These are phyloP conservation scores for Papilio elwesi DNA, from an alignment of 2,888 invertebrate species.

Conservation along the genomic window DNA sequence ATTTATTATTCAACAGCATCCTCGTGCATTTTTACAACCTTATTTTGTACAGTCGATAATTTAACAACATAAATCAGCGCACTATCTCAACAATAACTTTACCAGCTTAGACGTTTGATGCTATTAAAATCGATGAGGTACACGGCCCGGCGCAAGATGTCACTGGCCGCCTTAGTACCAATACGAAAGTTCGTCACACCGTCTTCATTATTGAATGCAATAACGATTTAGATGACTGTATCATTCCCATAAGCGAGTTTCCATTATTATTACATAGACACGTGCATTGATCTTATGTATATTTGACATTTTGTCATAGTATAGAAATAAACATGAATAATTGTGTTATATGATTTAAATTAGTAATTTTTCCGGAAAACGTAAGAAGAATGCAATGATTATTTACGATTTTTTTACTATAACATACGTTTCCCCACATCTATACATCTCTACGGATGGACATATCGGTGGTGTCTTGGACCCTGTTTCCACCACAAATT, in stretches of 20 bases:
- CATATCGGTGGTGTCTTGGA: too few species aligned
- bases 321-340: background rate
- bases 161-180: constrained; percentile 66
- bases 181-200: constrained; percentile 79
- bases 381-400: too few species aligned
- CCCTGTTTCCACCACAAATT: too few species aligned
- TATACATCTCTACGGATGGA: too few species aligned
- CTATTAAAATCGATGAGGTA: constrained; percentile 68
- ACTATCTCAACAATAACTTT: constrained; percentile 45
- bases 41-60: constrained; percentile 43
- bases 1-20: constrained; percentile 48
- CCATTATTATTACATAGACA: constrained; percentile 68
- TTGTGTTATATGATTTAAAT: background rate
- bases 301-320: background rate
- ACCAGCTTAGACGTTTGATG: constrained; percentile 56
- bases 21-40: constrained; percentile 44
- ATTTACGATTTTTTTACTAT: too few species aligned
- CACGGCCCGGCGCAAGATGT: constrained; percentile 71
- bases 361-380: too few species aligned
- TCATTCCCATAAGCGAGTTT: constrained; percentile 67
- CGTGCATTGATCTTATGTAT: background rate
- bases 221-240: constrained; percentile 78
- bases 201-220: constrained; percentile 76
- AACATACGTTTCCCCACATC: too few species aligned
- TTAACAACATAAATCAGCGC: constrained; percentile 43